Evolutionary conservation across 37 sponge, comb jelly and placozoan species (phyloP).

Genomic region (Chondrosia reniformis): DNA sequence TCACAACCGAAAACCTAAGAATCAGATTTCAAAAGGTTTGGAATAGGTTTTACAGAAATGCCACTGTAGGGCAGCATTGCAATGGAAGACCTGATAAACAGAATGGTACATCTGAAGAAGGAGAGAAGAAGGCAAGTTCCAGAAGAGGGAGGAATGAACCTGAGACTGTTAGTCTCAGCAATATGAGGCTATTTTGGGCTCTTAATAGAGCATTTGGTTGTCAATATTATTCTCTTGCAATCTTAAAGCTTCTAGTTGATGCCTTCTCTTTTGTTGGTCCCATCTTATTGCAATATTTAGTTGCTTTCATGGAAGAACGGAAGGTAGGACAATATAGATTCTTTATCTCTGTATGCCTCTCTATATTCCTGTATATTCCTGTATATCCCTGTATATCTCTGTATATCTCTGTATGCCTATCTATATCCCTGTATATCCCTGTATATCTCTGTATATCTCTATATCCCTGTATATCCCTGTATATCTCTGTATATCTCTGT

Average conservation of each 20-base stretch:
- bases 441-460: too few relatives aligned
- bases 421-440: neutral
- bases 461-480: neutral
- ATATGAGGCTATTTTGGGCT: conserved; percentile 48
- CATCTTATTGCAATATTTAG: conserved; percentile 77
- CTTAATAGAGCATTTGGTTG: conserved; percentile 86
- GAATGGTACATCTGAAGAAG: too few relatives aligned
- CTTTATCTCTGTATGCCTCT: neutral
- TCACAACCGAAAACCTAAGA: conserved; percentile 38
- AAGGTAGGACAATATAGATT: conserved; percentile 28
- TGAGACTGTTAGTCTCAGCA: neutral
- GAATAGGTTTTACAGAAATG: neutral
- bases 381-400: neutral
- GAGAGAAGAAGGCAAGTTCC: neutral
- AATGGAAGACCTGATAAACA: neutral
- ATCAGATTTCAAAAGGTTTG: conserved; percentile 38
- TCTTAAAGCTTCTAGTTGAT: conserved; percentile 77
- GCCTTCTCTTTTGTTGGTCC: conserved; percentile 87
- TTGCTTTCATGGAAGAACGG: conserved; percentile 80
- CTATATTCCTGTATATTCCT: neutral
- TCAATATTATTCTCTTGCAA: conserved; percentile 90
- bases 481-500: neutral
- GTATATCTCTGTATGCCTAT: neutral
- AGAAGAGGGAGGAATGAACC: neutral
- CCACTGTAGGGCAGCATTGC: neutral